These are phyloP conservation scores for Morelia viridis DNA, from an alignment of 2,797 vertebrate species.

Conservation along the genomic window DNA sequence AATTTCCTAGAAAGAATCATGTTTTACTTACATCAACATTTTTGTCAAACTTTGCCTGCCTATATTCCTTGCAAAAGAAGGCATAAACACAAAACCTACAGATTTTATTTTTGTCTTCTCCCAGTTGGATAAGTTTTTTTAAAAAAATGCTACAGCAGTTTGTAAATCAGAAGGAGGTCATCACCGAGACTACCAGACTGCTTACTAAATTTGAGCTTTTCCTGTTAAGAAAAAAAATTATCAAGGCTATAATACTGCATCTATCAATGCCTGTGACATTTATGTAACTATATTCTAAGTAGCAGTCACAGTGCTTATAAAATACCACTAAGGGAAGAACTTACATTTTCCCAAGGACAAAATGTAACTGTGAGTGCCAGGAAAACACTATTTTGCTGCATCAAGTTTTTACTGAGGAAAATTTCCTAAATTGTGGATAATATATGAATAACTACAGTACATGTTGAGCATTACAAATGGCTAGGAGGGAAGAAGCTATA, in stretches of 20 bases:
- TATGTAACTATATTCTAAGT: neutral
- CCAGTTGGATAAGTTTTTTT: neutral
- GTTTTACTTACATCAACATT: slow-evolving; percentile 43
- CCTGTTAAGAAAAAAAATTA: neutral
- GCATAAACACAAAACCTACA: neutral
- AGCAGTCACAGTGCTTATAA: neutral
- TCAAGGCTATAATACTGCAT: neutral
- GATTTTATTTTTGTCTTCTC: neutral
- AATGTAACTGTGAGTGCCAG: neutral
- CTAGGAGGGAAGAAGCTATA: neutral
- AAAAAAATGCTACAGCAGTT: neutral
- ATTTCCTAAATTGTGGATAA: neutral
- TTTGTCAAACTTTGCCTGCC: slow-evolving; percentile 38
- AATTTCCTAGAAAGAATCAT: slow-evolving; percentile 24
- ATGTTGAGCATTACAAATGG: neutral
- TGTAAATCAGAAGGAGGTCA: slow-evolving; percentile 1
- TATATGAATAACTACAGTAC: neutral
- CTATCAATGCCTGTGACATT: neutral
- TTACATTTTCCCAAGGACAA: neutral
- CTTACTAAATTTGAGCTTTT: slow-evolving; percentile 10
- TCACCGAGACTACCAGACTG: neutral
- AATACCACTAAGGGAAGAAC: neutral
- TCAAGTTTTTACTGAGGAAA: neutral
- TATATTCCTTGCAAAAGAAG: neutral
- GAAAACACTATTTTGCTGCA: neutral